These are phyloP conservation scores for Argyrosomus regius DNA, from an alignment of 2,797 vertebrate genomes.

Conservation along the genomic window DNA sequence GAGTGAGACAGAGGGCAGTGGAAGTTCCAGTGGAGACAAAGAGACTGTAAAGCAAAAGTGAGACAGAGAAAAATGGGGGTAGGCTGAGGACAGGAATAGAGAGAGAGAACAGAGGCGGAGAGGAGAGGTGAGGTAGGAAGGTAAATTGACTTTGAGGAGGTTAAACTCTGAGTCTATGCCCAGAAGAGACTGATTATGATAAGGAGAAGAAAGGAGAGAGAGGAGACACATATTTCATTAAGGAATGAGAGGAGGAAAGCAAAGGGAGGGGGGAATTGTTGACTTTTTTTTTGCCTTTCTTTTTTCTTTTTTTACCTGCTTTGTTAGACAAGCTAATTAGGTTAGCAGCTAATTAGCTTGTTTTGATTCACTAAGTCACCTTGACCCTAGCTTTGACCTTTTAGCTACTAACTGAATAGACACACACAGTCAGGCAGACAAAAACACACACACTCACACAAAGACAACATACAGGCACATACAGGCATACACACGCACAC, in stretches of 20 bases:
- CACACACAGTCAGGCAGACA: slow-evolving; percentile 46
- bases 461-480: neutral
- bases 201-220: slow-evolving; percentile 73
- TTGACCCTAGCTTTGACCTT: slow-evolving; percentile 72
- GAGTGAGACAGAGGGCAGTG: slow-evolving; percentile 49
- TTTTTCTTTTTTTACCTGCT: slow-evolving; percentile 45
- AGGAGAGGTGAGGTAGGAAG: slow-evolving; percentile 47
- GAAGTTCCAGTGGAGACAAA: slow-evolving; percentile 33
- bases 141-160: slow-evolving; percentile 83
- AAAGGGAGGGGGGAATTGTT: slow-evolving; percentile 39
- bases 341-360: slow-evolving; percentile 79
- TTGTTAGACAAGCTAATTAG: slow-evolving; percentile 79
- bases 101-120: slow-evolving; percentile 46
- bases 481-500: slow-evolving; percentile 6
- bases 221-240: slow-evolving; percentile 81
- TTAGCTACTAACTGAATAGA: slow-evolving; percentile 60
- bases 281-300: neutral
- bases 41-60: slow-evolving; percentile 28
- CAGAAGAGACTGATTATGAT: slow-evolving; percentile 80
- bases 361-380: slow-evolving; percentile 81
- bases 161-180: slow-evolving; percentile 78
- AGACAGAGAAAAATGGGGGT: slow-evolving; percentile 43
- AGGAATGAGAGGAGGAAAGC: slow-evolving; percentile 55
- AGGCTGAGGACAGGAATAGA: slow-evolving; percentile 50
- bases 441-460: slow-evolving; percentile 31